Conservation (phyloP, 2,888 invertebrate genomes). For the Archaeoteleia sp. region DNA sequence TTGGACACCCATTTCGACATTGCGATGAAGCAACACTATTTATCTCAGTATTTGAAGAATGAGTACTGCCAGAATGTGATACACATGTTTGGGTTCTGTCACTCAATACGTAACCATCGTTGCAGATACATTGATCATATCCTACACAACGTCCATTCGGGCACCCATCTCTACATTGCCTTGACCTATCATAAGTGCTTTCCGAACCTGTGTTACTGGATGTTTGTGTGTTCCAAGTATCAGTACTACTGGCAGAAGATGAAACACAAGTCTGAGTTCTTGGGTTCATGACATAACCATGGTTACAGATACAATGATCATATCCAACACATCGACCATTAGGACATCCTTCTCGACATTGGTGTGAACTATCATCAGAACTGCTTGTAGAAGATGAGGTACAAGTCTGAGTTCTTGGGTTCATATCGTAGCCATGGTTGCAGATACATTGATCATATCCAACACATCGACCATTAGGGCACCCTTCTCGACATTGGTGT, state of each 20-base stretch:
- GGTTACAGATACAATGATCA: slow-evolving; percentile 83
- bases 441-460: slow-evolving; percentile 85
- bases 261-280: slow-evolving; percentile 58
- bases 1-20: slow-evolving; percentile 68
- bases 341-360: slow-evolving; percentile 82
- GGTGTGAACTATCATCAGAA: slow-evolving; percentile 72
- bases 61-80: too few species aligned
- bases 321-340: slow-evolving; percentile 85
- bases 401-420: slow-evolving; percentile 73
- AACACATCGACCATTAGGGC: slow-evolving; percentile 83
- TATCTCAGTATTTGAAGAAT: too few species aligned
- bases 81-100: slow-evolving; percentile 7
- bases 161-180: slow-evolving; percentile 65
- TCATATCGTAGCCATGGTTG: slow-evolving; percentile 81
- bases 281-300: slow-evolving; percentile 80
- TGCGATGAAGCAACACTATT: too few species aligned
- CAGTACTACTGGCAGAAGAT: background rate
- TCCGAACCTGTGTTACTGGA: too few species aligned
- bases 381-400: slow-evolving; percentile 44
- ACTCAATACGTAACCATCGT: slow-evolving; percentile 71
- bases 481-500: slow-evolving; percentile 80
- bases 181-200: too few species aligned
- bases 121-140: slow-evolving; percentile 78
- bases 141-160: slow-evolving; percentile 76
- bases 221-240: background rate